Base-by-base conservation (phyloP, 2,888 invertebrate species). In the Frankliniella intonsa region DNA sequence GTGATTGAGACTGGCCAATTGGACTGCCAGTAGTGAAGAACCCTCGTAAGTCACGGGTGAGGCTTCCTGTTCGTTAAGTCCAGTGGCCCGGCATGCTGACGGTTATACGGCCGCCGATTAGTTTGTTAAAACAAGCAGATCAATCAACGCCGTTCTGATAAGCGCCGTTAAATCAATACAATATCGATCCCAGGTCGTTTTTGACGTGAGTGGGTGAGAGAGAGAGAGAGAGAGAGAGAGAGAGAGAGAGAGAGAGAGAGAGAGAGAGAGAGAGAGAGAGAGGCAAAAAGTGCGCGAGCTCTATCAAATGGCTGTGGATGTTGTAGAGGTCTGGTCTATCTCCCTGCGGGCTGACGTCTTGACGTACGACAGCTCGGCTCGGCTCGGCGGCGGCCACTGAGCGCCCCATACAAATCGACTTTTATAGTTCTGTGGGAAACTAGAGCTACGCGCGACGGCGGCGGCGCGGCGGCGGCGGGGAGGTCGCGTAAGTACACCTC, bases 381-480 rank as follows among this genome's bases (percentile, higher is more conserved):
- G 51, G 65, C n/a, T 19, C 22, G 69, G 11, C 22, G 65, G 8
- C 65, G n/a, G 65, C 19, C 65, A 2, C 65, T 17, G 65, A 19
- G 65, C 65, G 19, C n/a, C 19, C 69, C 69, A 22, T 69, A 22
- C 69, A 69, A 69, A 69, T 69, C 69, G 3, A 69, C 69, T 69
- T 69, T 69, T 69, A 69, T 69, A 69, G 69, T 69, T 69, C n/a
- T 69, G 69, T 69, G 69, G 69, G 69, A 69, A 69, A 69, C 19
- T 22, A 22, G 69, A 22, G 55, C 55, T 55, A 2, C 55, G 55
- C 38, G 38, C 38, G 38, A 38, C 38, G 38, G 38, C 3, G 38
- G 38, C 38, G 38, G 38, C 38, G 38, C 38, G 38, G 5, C 38
- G 38, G 38, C 3, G 38, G 38, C 38, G 38, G 38, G 38, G 38